A percentile compares a stretch with the other conserved stretches of the same genome.
Evolutionary conservation across 2,797 vertebrate genomes (phyloP).

Genomic region (Loris lydekkerianus): DNA sequence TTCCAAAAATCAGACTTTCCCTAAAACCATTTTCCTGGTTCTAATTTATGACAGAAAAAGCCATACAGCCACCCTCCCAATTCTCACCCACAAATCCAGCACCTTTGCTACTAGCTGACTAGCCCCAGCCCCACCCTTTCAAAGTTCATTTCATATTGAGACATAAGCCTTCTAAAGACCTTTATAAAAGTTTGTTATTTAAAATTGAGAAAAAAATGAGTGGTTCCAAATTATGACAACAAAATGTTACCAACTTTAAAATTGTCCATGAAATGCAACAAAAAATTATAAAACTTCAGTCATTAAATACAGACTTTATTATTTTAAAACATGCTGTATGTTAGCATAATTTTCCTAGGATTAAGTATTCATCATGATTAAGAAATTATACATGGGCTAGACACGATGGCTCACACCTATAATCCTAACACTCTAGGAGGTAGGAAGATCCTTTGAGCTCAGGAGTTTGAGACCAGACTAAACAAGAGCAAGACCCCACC

Average conservation of each 20-base stretch:
- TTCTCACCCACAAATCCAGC: not conserved
- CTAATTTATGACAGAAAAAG: not conserved
- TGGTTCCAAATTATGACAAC: constrained; percentile 17
- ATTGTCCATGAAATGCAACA: not conserved
- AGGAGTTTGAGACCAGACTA: too few relatives aligned
- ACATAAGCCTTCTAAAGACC: not conserved
- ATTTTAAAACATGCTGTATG: not conserved
- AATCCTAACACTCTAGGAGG: too few relatives aligned
- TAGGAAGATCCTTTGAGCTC: too few relatives aligned
- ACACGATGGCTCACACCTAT: too few relatives aligned
- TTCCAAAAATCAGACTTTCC: not conserved
- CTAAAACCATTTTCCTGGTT: not conserved
- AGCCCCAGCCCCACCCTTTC: not conserved
- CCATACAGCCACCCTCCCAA: not conserved
- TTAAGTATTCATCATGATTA: not conserved
- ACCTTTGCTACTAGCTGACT: not conserved
- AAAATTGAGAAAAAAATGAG: constrained; percentile 7
- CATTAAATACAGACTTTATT: not conserved
- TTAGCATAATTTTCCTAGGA: not conserved
- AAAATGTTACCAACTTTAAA: not conserved
- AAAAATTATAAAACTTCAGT: not conserved
- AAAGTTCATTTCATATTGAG: not conserved
- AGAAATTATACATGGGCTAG: not conserved
- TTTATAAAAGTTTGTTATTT: not conserved
- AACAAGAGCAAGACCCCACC: too few relatives aligned